Conservation (phyloP, 2,797 vertebrate genomes). For the Silurus aristotelis region DNA sequence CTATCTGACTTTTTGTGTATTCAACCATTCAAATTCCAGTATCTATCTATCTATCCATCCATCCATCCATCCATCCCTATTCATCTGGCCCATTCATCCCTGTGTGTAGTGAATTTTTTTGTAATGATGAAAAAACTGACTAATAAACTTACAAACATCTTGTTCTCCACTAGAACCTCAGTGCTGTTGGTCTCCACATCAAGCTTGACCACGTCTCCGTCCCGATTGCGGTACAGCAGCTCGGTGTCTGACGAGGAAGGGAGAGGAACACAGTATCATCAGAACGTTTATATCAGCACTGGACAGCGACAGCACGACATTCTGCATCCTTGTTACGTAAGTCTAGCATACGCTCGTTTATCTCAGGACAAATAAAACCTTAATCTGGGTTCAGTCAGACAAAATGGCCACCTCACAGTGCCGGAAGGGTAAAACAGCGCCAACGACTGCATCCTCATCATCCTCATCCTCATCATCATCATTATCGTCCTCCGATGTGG, state of each 20-base stretch:
- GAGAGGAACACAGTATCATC: not conserved
- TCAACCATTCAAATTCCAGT: no score
- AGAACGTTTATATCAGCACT: not conserved
- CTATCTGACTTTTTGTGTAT: not conserved
- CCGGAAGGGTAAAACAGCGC: not conserved
- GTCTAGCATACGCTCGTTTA: not conserved
- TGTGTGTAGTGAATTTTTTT: not conserved
- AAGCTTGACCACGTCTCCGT: slow-evolving; percentile 81
- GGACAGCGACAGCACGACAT: not conserved
- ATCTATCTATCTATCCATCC: not conserved
- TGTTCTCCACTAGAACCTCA: slow-evolving; percentile 83
- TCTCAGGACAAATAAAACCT: not conserved
- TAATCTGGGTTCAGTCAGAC: not conserved
- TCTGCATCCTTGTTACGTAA: not conserved
- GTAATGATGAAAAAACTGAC: not conserved
- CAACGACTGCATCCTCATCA: not conserved
- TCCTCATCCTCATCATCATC: not conserved
- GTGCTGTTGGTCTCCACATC: slow-evolving; percentile 78
- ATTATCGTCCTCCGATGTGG: not conserved
- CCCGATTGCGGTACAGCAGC: slow-evolving; percentile 84
- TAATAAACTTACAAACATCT: slow-evolving; percentile 88
- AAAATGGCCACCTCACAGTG: not conserved
- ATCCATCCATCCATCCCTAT: not conserved
- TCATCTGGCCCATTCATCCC: no score
- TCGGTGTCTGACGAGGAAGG: slow-evolving; percentile 77